Conservation (phyloP, 2,113 vertebrate species). For the Rhinoderma darwinii region DNA sequence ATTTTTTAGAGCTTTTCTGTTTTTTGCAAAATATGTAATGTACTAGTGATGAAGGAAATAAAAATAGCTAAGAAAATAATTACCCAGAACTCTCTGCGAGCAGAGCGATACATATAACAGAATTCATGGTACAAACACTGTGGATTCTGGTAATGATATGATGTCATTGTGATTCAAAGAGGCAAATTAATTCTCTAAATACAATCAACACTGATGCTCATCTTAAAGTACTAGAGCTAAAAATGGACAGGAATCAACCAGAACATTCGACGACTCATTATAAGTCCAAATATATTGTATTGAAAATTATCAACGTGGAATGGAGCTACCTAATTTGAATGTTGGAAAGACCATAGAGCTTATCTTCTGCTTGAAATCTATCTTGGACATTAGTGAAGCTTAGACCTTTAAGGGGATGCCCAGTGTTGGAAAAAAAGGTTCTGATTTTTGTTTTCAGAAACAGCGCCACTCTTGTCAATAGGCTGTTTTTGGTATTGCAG, state of each 20-base stretch:
- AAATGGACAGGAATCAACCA: background rate
- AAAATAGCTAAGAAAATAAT: conserved; percentile 50
- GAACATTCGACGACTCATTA: background rate
- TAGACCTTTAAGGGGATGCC: too few relatives aligned
- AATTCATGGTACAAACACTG: background rate
- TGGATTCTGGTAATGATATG: conserved; percentile 6
- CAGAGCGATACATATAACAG: background rate
- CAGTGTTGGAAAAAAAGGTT: too few relatives aligned
- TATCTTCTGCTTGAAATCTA: too few relatives aligned
- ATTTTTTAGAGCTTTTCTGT: conserved; percentile 51
- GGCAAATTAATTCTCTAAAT: background rate
- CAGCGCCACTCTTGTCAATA: too few relatives aligned
- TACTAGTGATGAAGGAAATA: conserved; percentile 25
- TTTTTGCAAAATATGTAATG: conserved; percentile 49
- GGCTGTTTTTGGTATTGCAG: too few relatives aligned
- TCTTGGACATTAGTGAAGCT: too few relatives aligned
- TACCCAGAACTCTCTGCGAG: conserved; percentile 21
- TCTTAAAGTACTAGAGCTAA: background rate
- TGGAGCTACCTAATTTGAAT: too few relatives aligned
- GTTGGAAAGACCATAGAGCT: too few relatives aligned
- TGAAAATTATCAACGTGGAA: background rate
- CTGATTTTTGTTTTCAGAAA: too few relatives aligned
- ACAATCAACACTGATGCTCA: background rate
- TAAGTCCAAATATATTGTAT: background rate
- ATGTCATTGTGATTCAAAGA: background rate